Evolutionary conservation across 2,797 vertebrate genomes (phyloP).

Genomic region (Acrocephalus scirpaceus): DNA sequence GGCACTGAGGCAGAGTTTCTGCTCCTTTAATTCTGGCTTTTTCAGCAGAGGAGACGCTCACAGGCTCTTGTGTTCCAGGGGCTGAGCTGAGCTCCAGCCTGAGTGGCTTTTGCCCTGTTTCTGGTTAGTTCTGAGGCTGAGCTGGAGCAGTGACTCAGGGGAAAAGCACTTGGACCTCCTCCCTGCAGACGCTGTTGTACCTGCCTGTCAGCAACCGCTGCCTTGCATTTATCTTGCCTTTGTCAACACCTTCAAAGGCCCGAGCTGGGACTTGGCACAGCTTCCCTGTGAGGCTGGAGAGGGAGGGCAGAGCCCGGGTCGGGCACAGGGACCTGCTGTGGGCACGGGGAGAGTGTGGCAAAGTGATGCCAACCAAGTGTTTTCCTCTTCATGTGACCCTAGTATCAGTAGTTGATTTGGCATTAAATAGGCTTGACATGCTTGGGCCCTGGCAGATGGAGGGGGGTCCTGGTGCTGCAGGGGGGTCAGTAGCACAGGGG

Average conservation of each 20-base stretch:
- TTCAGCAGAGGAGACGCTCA: neutral
- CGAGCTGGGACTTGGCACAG: neutral
- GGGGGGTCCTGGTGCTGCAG: accelerated
- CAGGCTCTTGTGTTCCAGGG: neutral
- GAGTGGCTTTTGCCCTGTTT: neutral
- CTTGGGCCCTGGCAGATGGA: neutral
- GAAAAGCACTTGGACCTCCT: constrained; percentile 18
- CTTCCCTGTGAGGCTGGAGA: neutral
- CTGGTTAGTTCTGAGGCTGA: neutral
- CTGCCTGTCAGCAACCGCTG: neutral
- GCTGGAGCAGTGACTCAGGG: constrained; percentile 33
- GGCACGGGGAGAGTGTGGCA: accelerated
- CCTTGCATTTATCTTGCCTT: constrained; percentile 28
- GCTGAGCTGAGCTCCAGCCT: neutral
- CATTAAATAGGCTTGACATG: accelerated
- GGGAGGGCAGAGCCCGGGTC: neutral
- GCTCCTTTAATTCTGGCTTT: neutral
- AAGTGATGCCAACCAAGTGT: neutral
- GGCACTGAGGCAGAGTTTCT: neutral
- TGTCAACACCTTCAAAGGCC: constrained; percentile 23
- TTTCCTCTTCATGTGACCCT: neutral
- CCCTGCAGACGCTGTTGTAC: constrained; percentile 4
- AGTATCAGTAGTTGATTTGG: neutral
- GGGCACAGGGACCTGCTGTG: accelerated
- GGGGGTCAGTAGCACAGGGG: neutral